Base-by-base conservation (phyloP, 2,113 vertebrate species). In the Tauraco erythrolophus region DNA sequence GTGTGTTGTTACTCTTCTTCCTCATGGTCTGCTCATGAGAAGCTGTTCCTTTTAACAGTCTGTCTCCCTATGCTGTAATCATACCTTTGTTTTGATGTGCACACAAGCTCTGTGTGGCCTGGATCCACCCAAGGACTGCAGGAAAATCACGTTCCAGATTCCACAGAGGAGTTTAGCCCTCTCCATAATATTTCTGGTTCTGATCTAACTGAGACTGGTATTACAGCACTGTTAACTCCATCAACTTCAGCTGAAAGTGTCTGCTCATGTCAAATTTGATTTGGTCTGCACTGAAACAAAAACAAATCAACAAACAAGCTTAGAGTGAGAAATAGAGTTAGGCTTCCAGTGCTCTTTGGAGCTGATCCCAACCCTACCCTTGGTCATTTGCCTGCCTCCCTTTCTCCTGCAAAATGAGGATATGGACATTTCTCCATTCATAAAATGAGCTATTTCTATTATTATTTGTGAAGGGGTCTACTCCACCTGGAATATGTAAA, bases 61-160 rank as follows among this genome's bases (percentile, higher is more conserved):
- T 85, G 14, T 3, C 81, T 92, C 5, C 45, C 92, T 87, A 72
- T 11, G 60, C 88, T 87, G 58, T 53, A 9, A 33, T 50, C 81
- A 7, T 95, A 92, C 94, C 93, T 95, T 27, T 7, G 68, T 22
- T 51, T 5, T 60, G 90, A 30, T 39, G 88, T 11, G 76, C 86
- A 41, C 70, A 60, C 81, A 61, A 77, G 75, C 61, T 75, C 75
- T 85, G 41, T 12, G 53, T 74, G 84, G 51, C 68, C 84, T 89
- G 96, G 87, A 80, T 79, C 86, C 95, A 95, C 31, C 50, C 56
- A 68, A 69, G 84, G 84, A 54, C 92, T 92, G 81, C 84, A 95
- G 84, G 31, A 71, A 88, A 93, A 76, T 51, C 85, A 65, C 65
- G 66, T 33, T 43, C 77, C 77, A 62, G 72, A 28, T 65, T 72